A percentile compares a stretch with the other conserved stretches of the same genome.
Evolutionary conservation across 2,888 invertebrate species (phyloP).

Genomic region (Tiliacea citrago): DNA sequence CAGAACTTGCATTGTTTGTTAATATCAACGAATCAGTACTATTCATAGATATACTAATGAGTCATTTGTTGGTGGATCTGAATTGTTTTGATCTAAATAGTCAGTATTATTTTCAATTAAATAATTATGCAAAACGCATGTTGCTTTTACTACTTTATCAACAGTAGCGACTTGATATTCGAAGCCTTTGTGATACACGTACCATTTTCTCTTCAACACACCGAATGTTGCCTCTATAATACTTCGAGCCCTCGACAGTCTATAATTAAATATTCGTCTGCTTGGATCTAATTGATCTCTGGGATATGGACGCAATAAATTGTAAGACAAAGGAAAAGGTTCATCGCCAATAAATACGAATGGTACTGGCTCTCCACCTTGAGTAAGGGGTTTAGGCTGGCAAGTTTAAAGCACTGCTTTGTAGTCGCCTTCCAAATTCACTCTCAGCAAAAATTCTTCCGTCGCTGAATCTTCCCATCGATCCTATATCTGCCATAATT

Average conservation of each 20-base stretch:
- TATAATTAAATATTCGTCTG: slow-evolving; percentile 1
- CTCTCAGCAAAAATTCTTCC: slow-evolving; percentile 9
- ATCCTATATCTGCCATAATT: background rate
- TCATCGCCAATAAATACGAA: slow-evolving; percentile 13
- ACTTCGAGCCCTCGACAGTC: background rate
- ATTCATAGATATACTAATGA: background rate
- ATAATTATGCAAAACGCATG: background rate
- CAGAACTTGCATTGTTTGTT: no score
- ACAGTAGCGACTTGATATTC: slow-evolving; percentile 4
- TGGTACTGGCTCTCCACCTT: background rate
- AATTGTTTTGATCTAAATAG: background rate
- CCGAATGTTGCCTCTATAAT: slow-evolving; percentile 14
- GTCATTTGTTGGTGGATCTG: no score
- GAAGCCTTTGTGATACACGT: slow-evolving; percentile 7
- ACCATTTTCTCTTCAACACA: slow-evolving; percentile 6
- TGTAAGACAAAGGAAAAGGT: background rate
- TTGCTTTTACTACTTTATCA: slow-evolving; percentile 2
- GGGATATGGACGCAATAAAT: slow-evolving; percentile 5
- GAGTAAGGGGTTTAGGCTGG: background rate
- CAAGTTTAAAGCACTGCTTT: background rate
- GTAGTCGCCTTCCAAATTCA: background rate
- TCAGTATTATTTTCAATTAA: background rate
- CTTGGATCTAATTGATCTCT: background rate
- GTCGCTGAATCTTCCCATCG: slow-evolving; percentile 3
- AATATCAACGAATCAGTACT: background rate